Evolutionary conservation across 2,888 invertebrate species (phyloP), one percentile per base, ranked within the genome.

Genomic region (Drosophila gaucha): DNA sequence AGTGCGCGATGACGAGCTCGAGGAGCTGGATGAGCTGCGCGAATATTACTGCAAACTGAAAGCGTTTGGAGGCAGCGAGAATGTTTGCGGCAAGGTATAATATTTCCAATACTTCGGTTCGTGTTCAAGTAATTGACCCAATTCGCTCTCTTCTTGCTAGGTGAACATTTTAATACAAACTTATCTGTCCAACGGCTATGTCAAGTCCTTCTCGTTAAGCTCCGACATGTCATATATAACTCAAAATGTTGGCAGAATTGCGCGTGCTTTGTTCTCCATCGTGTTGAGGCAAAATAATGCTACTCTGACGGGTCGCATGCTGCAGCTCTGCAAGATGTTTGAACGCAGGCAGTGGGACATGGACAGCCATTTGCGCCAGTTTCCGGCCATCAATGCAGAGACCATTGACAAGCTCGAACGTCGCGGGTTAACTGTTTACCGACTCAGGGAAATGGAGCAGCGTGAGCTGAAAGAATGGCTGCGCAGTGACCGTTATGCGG

Each of bases 211-310:
- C 66, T 92, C 92, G 0, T 73, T 92, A 9, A 80, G 90, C 12
- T 92, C 91, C 10, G 91, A 91, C 71, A 90, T 91, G 90, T 90
- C 90, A 9, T 91, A 88, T 69, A 90, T 91, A 31, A 92, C 92
- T 28, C 92, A 98, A 95, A 99, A 99, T 92, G 96, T 97, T 8
- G 95, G 96, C 0, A 94, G 99, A 55, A 97, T 99, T 78, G 94
- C 96, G 6, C 94, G 99, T 36, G 98, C 98, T 0, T 92, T 99
- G 31, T 99, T 99, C 92, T 99, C 99, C 89, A 96, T 99, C 69
- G 96, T 97, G 0, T 92, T 99, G 6, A 94, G 97, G 26, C 96
- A 96, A 85, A 97, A 97, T 89, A 98, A 97, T 93, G 96, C 99
- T 0, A 93, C 97, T 72, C 94, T 99, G 93, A 95, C 99, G 0